Base-by-base conservation (phyloP, 2,888 invertebrate genomes). In the Drosophila mettleri region DNA sequence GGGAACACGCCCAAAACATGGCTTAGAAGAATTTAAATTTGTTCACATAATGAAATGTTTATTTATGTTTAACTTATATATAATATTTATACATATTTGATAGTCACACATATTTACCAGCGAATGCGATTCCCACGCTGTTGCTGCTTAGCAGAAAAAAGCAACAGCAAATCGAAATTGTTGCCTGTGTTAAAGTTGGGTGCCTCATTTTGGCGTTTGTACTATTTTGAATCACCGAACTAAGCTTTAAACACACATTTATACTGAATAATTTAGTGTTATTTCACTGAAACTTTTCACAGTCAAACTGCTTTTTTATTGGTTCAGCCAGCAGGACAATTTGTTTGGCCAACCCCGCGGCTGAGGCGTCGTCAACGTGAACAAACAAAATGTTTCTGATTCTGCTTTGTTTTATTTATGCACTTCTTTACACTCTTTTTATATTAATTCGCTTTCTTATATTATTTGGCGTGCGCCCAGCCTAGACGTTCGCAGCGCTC, bases 1-100 rank as follows among this genome's bases (percentile, higher is more conserved):
- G 71, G 85, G 89, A 77, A 88, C 86, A 88, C 87, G 87, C 87
- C 87, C 87, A 74, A 88, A 88, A 63, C 78, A 63, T 80, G 84
- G 79, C 85, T 88, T 78, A 79, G 38, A 66, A 57, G 52, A 79
- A 66, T 60, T 49, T 9, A 20, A 20, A 16, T 20, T 48, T 34
- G 57, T 62, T 49, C 27, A 14, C 33, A 38, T n/a, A 9, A 2
- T 10, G 1, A 29, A 34, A 34, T 27, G 22, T 5, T 43, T 24
- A 5, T 22, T 24, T 43, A n/a, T n/a, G n/a, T n/a, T 20, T 9
- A 12, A 14, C 0, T 1, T 16, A 31, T 20, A 14, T 20, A 20
- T 31, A 31, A 0, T 4, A 33, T 31, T 31, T 14, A 14, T 16
- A 41, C 8, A 7, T 5, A 24, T 49, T 16, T 8, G 9, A 14